A percentile compares a stretch with the other conserved stretches of the same genome.
Evolutionary conservation across 2,888 invertebrate genomes (phyloP).

Genomic region (Blastobasis lacticolella): DNA sequence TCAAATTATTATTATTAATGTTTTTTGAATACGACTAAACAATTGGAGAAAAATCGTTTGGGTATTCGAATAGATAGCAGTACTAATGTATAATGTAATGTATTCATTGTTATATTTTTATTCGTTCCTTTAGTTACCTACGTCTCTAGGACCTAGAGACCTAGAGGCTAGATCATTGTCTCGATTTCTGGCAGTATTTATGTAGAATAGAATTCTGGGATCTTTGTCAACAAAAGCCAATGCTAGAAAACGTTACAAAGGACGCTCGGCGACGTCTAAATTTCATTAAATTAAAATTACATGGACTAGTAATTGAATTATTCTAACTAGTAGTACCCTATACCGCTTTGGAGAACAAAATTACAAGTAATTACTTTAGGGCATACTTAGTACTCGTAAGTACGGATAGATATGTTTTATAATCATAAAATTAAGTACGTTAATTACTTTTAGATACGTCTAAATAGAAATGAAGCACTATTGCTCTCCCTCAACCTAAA

Average conservation of each 20-base stretch:
- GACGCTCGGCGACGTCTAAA: slow-evolving; percentile 39
- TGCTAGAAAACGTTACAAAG: slow-evolving; percentile 7
- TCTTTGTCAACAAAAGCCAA: too few relatives aligned
- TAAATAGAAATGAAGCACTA: slow-evolving; percentile 27
- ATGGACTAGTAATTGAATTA: slow-evolving; percentile 74
- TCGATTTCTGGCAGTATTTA: too few relatives aligned
- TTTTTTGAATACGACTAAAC: too few relatives aligned
- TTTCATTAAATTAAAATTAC: slow-evolving; percentile 64
- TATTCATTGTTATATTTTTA: too few relatives aligned
- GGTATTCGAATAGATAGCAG: too few relatives aligned
- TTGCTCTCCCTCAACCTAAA: slow-evolving; percentile 62
- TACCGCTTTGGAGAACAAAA: slow-evolving; percentile 66
- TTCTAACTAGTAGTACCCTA: slow-evolving; percentile 72
- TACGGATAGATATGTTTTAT: slow-evolving; percentile 24
- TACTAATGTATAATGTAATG: too few relatives aligned
- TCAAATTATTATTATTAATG: too few relatives aligned
- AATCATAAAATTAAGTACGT: slow-evolving; percentile 28
- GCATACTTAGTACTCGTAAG: slow-evolving; percentile 26
- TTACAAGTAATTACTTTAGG: slow-evolving; percentile 28
- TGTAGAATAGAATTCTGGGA: too few relatives aligned
- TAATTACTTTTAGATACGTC: slow-evolving; percentile 39
- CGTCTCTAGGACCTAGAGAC: too few relatives aligned
- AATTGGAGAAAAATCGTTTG: too few relatives aligned
- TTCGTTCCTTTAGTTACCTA: too few relatives aligned
- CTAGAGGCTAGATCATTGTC: too few relatives aligned